A percentile compares a stretch with the other conserved stretches of the same genome.
Conservation (phyloP, 2,888 invertebrate species). For the Drosophila kambysellisi region DNA sequence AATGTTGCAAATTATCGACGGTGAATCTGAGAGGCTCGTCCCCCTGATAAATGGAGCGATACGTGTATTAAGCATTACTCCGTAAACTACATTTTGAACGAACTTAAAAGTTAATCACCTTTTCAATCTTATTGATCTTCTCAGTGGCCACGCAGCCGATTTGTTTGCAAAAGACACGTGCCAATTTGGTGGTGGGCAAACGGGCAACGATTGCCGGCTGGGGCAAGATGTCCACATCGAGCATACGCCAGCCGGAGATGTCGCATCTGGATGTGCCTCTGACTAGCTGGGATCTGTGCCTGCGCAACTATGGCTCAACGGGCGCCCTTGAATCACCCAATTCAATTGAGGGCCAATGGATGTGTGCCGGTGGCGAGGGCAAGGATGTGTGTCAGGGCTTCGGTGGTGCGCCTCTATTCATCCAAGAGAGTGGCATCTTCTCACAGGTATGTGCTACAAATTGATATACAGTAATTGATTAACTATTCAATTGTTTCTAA, state of each 20-base stretch:
- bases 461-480: not conserved
- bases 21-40: not conserved
- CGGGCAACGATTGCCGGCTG: conserved; percentile 85
- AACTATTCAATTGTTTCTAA: not conserved
- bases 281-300: conserved; percentile 88
- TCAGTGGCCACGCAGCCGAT: conserved; percentile 92
- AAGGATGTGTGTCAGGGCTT: conserved; percentile 92
- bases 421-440: conserved; percentile 87
- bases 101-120: not conserved
- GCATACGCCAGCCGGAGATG: conserved; percentile 86
- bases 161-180: conserved; percentile 87
- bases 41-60: not conserved
- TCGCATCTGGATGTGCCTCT: conserved; percentile 90
- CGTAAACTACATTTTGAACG: not conserved
- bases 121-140: not conserved
- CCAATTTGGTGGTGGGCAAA: conserved; percentile 84
- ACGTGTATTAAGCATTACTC: not conserved
- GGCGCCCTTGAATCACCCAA: conserved; percentile 86
- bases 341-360: conserved; percentile 87
- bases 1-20: conserved; percentile 21
- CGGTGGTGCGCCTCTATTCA: conserved; percentile 90
- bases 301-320: conserved; percentile 89
- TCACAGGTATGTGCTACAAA: conserved; percentile 86
- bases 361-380: conserved; percentile 92
- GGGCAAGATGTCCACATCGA: conserved; percentile 89